Percentiles rank a stretch among this genome's conserved stretches.
These are phyloP conservation scores for Harpagifer antarcticus DNA, from an alignment of 2,797 vertebrate species.

Conservation along the genomic window DNA sequence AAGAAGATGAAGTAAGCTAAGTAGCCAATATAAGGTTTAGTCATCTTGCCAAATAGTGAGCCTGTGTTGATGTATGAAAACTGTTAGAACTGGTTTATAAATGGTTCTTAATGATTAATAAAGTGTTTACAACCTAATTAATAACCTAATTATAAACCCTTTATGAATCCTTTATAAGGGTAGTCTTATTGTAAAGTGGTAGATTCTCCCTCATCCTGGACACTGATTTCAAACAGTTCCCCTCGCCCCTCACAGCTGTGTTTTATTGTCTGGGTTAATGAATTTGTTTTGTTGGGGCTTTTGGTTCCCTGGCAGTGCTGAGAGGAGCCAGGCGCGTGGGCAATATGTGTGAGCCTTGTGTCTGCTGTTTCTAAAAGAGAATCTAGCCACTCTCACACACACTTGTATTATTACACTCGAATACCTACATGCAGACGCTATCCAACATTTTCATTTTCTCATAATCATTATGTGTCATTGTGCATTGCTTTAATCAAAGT, in stretches of 20 bases:
- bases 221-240: conserved; percentile 76
- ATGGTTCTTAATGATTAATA: too few relatives aligned
- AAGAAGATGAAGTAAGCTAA: too few relatives aligned
- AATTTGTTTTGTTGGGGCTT: conserved; percentile 83
- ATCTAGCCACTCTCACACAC: conserved; percentile 21
- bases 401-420: conserved; percentile 3
- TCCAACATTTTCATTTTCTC: conserved; percentile 24
- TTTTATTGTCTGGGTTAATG: conserved; percentile 84
- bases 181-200: too few relatives aligned
- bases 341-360: conserved; percentile 57
- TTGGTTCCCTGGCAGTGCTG: conserved; percentile 77
- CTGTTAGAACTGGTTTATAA: too few relatives aligned
- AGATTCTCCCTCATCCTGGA: conserved; percentile 62
- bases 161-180: too few relatives aligned
- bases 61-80: too few relatives aligned
- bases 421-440: conserved; percentile 22
- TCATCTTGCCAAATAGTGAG: too few relatives aligned
- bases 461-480: conserved; percentile 16
- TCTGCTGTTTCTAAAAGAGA: conserved; percentile 44
- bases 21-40: too few relatives aligned
- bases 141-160: too few relatives aligned
- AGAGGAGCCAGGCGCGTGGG: conserved; percentile 73
- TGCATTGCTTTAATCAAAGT: conserved; percentile 21
- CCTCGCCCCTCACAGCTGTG: conserved; percentile 77
- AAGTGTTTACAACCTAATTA: too few relatives aligned